phyloP scores from a whole-genome alignment of 2,797 vertebrate genomes.

The Xyrichtys novacula region DNA sequence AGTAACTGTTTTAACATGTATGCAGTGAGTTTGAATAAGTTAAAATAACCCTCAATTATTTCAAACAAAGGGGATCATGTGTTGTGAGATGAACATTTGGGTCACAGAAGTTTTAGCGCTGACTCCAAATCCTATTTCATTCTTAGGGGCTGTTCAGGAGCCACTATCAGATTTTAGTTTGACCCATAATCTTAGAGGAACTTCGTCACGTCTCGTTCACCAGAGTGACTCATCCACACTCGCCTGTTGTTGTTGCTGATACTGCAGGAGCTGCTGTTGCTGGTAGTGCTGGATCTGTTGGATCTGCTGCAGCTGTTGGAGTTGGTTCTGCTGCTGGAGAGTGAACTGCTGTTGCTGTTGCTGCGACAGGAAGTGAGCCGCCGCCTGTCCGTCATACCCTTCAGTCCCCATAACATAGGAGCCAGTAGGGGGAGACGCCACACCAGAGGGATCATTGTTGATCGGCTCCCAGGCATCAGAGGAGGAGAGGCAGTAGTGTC shows the following conservation, averaged over 20 bases:
- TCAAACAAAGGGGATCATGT: too few species aligned
- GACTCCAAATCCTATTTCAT: neutral
- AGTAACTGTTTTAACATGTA: too few species aligned
- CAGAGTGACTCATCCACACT: constrained; percentile 39
- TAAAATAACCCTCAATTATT: too few species aligned
- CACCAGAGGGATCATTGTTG: constrained; percentile 92
- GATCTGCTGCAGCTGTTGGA: constrained; percentile 90
- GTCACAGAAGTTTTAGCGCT: too few species aligned
- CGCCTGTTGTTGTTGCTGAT: constrained; percentile 88
- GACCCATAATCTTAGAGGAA: neutral
- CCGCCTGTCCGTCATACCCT: constrained; percentile 90
- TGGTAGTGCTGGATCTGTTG: constrained; percentile 90
- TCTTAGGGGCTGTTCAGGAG: neutral
- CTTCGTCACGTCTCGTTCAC: constrained; percentile 4
- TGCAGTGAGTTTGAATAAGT: neutral
- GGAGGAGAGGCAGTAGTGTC: constrained; percentile 98
- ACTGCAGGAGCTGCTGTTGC: constrained; percentile 88
- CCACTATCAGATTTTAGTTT: neutral
- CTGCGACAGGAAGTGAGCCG: constrained; percentile 89
- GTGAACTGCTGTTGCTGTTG: constrained; percentile 86
- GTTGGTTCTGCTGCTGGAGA: constrained; percentile 87
- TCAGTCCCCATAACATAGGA: constrained; percentile 89
- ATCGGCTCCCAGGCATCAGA: constrained; percentile 97
- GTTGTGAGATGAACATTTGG: neutral
- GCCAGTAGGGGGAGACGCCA: constrained; percentile 91